These are phyloP conservation scores for Sceliomorpha sp. DNA, from an alignment of 2,888 invertebrate genomes.

Conservation along the genomic window DNA sequence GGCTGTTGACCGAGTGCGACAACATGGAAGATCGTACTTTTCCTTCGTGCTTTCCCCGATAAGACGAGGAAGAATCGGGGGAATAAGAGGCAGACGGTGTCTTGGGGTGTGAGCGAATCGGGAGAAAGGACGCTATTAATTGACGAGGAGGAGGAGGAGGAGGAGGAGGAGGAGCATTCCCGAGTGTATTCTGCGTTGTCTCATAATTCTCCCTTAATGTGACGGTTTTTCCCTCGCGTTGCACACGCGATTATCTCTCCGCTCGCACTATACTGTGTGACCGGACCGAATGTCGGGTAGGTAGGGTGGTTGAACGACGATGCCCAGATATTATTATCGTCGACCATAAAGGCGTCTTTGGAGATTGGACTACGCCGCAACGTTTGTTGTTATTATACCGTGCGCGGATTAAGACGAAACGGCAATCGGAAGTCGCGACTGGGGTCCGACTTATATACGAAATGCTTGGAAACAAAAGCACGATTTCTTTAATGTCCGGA, in stretches of 20 bases:
- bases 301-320: slow-evolving; percentile 51
- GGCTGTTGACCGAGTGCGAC: slow-evolving; percentile 10
- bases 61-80: slow-evolving; percentile 19
- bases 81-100: slow-evolving; percentile 14
- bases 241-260: slow-evolving; percentile 71
- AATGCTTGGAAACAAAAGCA: slow-evolving; percentile 36
- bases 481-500: slow-evolving; percentile 7
- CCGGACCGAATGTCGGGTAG: slow-evolving; percentile 42
- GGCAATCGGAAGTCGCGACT: slow-evolving; percentile 73
- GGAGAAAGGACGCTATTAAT: slow-evolving; percentile 70
- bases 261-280: slow-evolving; percentile 60
- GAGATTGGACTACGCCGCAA: slow-evolving; percentile 71
- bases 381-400: slow-evolving; percentile 74
- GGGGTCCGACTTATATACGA: slow-evolving; percentile 20
- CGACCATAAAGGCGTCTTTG: slow-evolving; percentile 73
- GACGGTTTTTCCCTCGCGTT: slow-evolving; percentile 64
- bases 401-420: slow-evolving; percentile 73
- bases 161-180: slow-evolving; percentile 69
- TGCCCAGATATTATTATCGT: slow-evolving; percentile 71
- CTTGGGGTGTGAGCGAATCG: slow-evolving; percentile 13
- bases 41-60: slow-evolving; percentile 35
- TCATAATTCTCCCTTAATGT: slow-evolving; percentile 78
- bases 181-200: slow-evolving; percentile 62
- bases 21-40: slow-evolving; percentile 30
- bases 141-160: slow-evolving; percentile 71